Percentiles rank a stretch among this genome's conserved stretches.
Evolutionary conservation across 2,113 vertebrate species (phyloP).

Genomic region (Calidris pygmaea): DNA sequence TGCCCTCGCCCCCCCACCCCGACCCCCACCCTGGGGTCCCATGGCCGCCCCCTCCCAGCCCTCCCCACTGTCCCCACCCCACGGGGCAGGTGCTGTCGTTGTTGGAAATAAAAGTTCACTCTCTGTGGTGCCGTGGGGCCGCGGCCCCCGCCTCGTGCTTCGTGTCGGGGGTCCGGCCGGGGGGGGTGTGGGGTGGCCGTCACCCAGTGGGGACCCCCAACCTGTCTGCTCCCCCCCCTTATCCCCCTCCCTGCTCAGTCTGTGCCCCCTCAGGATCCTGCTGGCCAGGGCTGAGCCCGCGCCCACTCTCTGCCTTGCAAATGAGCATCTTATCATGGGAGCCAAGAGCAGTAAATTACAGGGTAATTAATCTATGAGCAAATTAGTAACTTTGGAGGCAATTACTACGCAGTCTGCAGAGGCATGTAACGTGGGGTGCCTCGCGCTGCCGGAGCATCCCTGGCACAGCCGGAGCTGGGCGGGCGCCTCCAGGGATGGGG

Average conservation of each 20-base stretch:
- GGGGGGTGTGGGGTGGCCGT: background rate
- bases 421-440: background rate
- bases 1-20: background rate
- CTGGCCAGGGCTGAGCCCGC: background rate
- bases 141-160: background rate
- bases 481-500: no score
- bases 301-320: background rate
- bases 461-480: background rate
- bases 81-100: constrained; percentile 59
- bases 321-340: background rate
- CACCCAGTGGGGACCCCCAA: background rate
- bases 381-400: background rate
- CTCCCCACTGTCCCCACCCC: background rate
- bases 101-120: constrained; percentile 72
- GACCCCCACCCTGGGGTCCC: background rate
- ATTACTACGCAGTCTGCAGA: background rate
- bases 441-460: background rate
- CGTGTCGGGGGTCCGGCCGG: rapidly evolving
- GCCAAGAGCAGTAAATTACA: background rate
- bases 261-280: no score
- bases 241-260: background rate
- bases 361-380: background rate
- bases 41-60: background rate
- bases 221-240: no score
- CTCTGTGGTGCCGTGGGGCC: constrained; percentile 45